phyloP scores from a whole-genome alignment of 2,797 vertebrate genomes.

The Enteromius trimaculatus region DNA sequence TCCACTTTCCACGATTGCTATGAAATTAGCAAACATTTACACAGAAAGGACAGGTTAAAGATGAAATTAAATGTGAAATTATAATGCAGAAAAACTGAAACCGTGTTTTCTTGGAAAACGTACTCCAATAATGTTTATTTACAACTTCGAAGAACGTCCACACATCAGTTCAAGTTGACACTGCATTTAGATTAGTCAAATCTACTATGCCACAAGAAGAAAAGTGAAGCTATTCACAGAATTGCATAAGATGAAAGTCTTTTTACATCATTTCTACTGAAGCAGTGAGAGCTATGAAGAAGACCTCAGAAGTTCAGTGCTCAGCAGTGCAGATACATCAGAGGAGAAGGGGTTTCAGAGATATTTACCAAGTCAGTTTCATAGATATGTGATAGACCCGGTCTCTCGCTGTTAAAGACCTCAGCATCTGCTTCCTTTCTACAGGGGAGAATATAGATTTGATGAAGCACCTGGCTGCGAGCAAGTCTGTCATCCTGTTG shows the following conservation, averaged over 20 bases:
- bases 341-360: background rate
- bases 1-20: too few species aligned
- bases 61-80: too few species aligned
- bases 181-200: background rate
- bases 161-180: background rate
- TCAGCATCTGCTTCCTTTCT: slow-evolving; percentile 27
- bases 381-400: slow-evolving; percentile 11
- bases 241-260: slow-evolving; percentile 19
- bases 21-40: too few species aligned
- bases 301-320: background rate
- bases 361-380: slow-evolving; percentile 29
- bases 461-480: slow-evolving; percentile 27
- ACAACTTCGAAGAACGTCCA: background rate
- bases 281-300: background rate
- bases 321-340: slow-evolving; percentile 24
- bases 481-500: slow-evolving; percentile 26
- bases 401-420: slow-evolving; percentile 32
- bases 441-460: slow-evolving; percentile 28
- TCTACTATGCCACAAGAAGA: background rate
- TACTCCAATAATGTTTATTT: background rate
- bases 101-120: background rate
- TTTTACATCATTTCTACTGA: slow-evolving; percentile 10
- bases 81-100: background rate
- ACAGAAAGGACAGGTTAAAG: background rate
- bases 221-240: background rate